These are phyloP conservation scores for Nothoprocta perdicaria DNA, from an alignment of 2,113 vertebrate species.

Conservation along the genomic window DNA sequence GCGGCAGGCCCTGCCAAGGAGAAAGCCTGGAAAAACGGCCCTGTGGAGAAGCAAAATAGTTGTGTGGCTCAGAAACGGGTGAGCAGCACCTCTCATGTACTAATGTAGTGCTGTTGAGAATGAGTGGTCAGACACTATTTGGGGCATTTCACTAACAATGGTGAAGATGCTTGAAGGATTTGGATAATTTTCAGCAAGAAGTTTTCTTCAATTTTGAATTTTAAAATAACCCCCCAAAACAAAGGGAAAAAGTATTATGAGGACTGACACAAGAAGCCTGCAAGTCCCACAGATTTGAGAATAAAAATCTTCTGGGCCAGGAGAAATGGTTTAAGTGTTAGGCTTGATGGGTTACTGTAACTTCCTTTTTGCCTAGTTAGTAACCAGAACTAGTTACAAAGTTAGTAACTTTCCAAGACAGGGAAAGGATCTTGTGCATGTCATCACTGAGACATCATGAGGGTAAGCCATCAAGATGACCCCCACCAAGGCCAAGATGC, in stretches of 20 bases:
- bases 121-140: background rate
- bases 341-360: background rate
- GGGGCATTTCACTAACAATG: background rate
- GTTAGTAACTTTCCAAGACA: background rate
- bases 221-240: background rate
- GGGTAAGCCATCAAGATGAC: background rate
- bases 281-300: background rate
- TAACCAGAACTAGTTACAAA: too few species aligned
- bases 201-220: background rate
- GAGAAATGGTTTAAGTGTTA: background rate
- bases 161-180: background rate
- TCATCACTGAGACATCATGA: background rate
- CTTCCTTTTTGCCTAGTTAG: background rate
- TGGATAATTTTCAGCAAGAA: background rate
- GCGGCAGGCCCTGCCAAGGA: slow-evolving; percentile 75
- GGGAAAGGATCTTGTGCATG: background rate
- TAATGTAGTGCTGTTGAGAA: background rate
- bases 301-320: background rate
- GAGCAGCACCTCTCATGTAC: background rate
- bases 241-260: background rate
- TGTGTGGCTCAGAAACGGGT: background rate
- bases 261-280: background rate
- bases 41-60: slow-evolving; percentile 57
- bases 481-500: background rate
- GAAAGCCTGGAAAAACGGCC: slow-evolving; percentile 48